A percentile compares a stretch with the other conserved stretches of the same genome.
Evolutionary conservation across 2,797 vertebrate genomes (phyloP).

Genomic region (Muscicapa striata): DNA sequence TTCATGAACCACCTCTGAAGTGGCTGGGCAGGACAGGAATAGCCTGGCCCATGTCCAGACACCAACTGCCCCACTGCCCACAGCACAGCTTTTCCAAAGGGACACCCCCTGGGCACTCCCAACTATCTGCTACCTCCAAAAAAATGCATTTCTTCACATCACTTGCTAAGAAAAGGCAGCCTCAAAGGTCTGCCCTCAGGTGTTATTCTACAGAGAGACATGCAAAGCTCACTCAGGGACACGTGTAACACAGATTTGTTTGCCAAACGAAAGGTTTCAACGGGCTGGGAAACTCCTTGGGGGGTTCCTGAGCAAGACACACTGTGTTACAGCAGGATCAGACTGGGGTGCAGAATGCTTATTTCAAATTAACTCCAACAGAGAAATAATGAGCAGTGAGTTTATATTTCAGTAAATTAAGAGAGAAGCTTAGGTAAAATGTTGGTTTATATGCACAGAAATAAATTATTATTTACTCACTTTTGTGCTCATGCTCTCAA

Average conservation of each 20-base stretch:
- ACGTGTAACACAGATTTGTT: fast-evolving
- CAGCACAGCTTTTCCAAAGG: not conserved
- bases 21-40: not conserved
- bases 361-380: slow-evolving; percentile 51
- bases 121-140: not conserved
- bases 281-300: not conserved
- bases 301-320: not conserved
- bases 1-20: not conserved
- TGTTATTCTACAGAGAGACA: not conserved
- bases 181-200: not conserved
- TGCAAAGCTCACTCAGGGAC: not conserved
- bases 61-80: not conserved
- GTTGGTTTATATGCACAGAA: slow-evolving; percentile 40
- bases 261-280: not conserved
- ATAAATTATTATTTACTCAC: slow-evolving; percentile 63
- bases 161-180: not conserved
- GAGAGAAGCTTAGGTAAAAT: slow-evolving; percentile 33
- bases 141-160: not conserved
- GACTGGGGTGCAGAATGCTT: slow-evolving; percentile 14
- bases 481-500: slow-evolving; percentile 15
- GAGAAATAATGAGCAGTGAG: slow-evolving; percentile 53
- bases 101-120: not conserved
- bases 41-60: not conserved
- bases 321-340: not conserved
- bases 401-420: slow-evolving; percentile 55